A percentile compares a stretch with the other conserved stretches of the same genome.
These are phyloP conservation scores for Amazona finschi DNA, from an alignment of 2,797 vertebrate species.

Conservation along the genomic window DNA sequence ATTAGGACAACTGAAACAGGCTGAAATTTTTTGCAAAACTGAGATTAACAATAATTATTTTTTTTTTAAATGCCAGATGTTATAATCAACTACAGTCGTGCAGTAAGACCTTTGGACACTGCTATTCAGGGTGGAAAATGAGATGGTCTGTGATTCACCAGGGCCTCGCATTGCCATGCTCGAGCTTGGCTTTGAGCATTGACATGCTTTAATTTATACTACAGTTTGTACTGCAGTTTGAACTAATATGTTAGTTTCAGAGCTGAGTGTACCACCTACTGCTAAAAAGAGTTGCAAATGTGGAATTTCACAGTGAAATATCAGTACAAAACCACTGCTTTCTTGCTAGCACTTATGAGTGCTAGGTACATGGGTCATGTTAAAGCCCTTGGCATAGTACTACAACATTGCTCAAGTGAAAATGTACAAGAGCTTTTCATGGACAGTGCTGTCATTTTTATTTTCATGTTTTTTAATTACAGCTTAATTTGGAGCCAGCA, in stretches of 20 bases:
- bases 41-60: neutral
- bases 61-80: neutral
- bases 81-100: neutral
- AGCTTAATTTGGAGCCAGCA: neutral
- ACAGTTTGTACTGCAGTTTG: neutral
- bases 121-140: neutral
- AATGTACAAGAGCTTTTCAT: neutral
- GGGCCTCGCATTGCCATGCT: neutral
- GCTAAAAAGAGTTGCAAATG: neutral
- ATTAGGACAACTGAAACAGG: neutral
- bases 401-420: neutral
- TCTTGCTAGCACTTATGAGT: neutral
- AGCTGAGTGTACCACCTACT: neutral
- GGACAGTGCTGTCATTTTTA: neutral
- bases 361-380: neutral
- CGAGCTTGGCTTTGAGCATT: neutral
- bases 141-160: neutral
- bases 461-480: neutral
- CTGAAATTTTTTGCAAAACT: neutral
- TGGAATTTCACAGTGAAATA: neutral
- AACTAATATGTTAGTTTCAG: neutral
- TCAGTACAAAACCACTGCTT: neutral
- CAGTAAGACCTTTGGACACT: accelerated
- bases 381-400: neutral
- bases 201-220: neutral